Evolutionary conservation across 2,888 invertebrate species (phyloP), one percentile per base, ranked within the genome.

Genomic region (Tuberolachnus salignus): DNA sequence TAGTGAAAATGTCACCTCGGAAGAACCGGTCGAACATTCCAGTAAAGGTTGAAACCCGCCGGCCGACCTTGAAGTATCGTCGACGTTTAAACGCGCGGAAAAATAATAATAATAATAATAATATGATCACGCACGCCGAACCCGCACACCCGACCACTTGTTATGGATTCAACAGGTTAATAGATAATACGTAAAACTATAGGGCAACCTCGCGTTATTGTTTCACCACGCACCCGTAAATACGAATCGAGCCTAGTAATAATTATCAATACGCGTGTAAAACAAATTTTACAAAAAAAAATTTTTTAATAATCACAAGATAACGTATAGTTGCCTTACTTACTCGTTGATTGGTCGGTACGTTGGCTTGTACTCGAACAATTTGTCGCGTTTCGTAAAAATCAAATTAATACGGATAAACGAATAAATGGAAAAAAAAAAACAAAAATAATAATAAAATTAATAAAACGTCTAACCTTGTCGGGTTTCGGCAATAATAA

Each of bases 1-100:
- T 69, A 42, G 67, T 59, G 67, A 78, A 78, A 78, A 69, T 78
- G 78, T 78, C 78, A 78, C 78, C 66, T 67, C 78, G 59, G 59
- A 49, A 59, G 57, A 78, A 78, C 78, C 78, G 78, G 78, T 78
- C 49, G 59, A 34, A 67, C 78, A 78, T 78, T 78, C 78, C 78
- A n/a, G 59, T 78, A 78, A 78, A 78, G 78, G 78, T 78, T 78
- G 78, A 67, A 67, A 59, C 42, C 49, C 67, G 57, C 46, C 67
- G 57, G 67, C 57, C 78, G 67, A 59, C 78, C 78, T 78, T 78
- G 78, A 78, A 49, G 13, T n/a, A 21, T 49, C 26, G 11, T 46
- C 34, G 34, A 46, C 44, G 44, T 44, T 26, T 26, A 21, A 21
- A 49, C 23, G 78, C 16, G 78, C 67, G 67, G 75, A 67, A 74